Evolutionary conservation across 2,113 vertebrate genomes (phyloP), one percentile per base, ranked within the genome.

Genomic region (Ifrita kowaldi): DNA sequence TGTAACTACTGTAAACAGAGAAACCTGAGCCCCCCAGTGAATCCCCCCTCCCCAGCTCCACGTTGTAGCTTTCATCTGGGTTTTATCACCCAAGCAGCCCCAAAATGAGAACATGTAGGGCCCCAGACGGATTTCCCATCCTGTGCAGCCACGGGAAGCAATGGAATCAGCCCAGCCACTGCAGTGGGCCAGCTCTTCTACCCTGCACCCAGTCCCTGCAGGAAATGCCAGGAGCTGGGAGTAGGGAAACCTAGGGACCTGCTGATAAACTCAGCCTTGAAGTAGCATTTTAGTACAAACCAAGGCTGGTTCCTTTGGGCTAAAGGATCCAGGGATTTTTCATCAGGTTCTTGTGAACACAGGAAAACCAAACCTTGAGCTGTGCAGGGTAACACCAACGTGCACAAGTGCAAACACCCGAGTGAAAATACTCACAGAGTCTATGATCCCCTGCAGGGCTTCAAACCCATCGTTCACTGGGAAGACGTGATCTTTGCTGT

Each of bases 381-480:
- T 30, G 23, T 5, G 15, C 65, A 68, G 44, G 70, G 70, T 8
- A 9, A 49, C 10, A 41, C 6, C 30, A 19, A n/a, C 3, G 3
- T 11, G 10, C 53, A 63, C 3, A 6, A 62, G 55, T 11, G 33
- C 60, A 49, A 47, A 52, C 17, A n/a, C 28, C 27, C 6, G 27
- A 8, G 30, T 19, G 57, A 23, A 56, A 63, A 55, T 92, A 96
- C 99, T 99, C 97, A 99, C 99, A 13, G 99, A 99, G 97, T 99
- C 98, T 14, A 99, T 99, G 97, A 99, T 98, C 17, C 99, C 98
- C 93, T 99, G 99, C 84, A 99, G 98, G 53, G 99, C 99, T 93
- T 99, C 98, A 84, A 99, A 99, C 23, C 99, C 99, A 13, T 99
- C 99, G 20, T 99, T 99, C n/a, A 99, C 99, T 5, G 99, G 99